Conservation (phyloP, 2,888 invertebrate species). For the Baccha elongata region DNA sequence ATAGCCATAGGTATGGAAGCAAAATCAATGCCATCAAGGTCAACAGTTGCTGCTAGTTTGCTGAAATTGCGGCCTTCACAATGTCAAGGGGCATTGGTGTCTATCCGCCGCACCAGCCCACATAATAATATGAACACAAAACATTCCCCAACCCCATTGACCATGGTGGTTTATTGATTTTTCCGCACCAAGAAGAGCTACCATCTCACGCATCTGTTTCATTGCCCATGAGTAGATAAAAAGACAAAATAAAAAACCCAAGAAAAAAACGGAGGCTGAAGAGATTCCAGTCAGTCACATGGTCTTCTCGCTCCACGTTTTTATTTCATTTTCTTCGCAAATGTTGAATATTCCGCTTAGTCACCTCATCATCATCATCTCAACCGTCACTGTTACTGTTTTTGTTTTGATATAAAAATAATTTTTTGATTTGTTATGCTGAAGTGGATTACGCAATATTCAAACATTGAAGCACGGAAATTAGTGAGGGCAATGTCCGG, state of each 20-base stretch:
- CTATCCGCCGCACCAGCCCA: background rate
- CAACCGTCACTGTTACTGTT: background rate
- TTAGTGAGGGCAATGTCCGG: conserved; percentile 9
- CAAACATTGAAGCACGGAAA: background rate
- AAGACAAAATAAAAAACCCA: background rate
- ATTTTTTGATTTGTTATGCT: background rate
- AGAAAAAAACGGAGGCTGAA: background rate
- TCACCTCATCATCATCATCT: background rate
- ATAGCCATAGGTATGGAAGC: conserved; percentile 10
- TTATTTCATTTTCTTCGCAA: background rate
- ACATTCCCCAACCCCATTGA: conserved; percentile 25
- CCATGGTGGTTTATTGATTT: conserved; percentile 65
- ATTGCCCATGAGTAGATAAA: conserved; percentile 40
- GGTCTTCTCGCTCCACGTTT: conserved; percentile 1
- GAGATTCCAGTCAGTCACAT: background rate
- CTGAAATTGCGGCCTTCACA: conserved; percentile 31
- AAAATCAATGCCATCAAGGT: conserved; percentile 68
- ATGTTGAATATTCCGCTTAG: background rate
- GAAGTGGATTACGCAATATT: conserved; percentile 17
- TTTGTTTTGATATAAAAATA: conserved; percentile 18
- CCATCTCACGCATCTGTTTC: conserved; percentile 35
- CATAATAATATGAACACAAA: background rate
- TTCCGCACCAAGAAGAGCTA: conserved; percentile 34
- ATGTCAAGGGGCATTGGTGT: conserved; percentile 38
- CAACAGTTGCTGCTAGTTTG: conserved; percentile 16